These are phyloP conservation scores for Xiphophorus maculatus DNA, from an alignment of 2,113 vertebrate species.

Conservation along the genomic window DNA sequence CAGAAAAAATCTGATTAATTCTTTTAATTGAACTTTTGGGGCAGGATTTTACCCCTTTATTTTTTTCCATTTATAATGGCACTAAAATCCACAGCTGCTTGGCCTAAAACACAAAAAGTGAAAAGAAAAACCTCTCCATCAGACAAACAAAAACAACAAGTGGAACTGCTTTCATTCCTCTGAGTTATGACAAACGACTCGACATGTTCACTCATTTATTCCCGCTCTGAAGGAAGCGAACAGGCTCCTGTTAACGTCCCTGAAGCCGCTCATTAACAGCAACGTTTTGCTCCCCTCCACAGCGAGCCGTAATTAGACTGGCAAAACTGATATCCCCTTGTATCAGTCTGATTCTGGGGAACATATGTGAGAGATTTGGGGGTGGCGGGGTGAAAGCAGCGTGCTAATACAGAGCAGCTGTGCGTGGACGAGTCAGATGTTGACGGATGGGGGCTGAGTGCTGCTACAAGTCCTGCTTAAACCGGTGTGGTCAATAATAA, in stretches of 20 bases:
- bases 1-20: no score
- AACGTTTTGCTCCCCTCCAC: slow-evolving; percentile 67
- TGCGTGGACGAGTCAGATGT: slow-evolving; percentile 66
- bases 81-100: slow-evolving; percentile 41
- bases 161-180: slow-evolving; percentile 11
- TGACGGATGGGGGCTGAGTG: slow-evolving; percentile 64
- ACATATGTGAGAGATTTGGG: slow-evolving; percentile 82
- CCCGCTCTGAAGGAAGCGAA: slow-evolving; percentile 39
- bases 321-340: slow-evolving; percentile 79
- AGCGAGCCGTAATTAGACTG: slow-evolving; percentile 78
- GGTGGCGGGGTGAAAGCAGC: slow-evolving; percentile 54
- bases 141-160: slow-evolving; percentile 14
- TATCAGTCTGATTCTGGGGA: slow-evolving; percentile 79
- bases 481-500: slow-evolving; percentile 70
- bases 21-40: no score
- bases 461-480: slow-evolving; percentile 63
- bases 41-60: no score
- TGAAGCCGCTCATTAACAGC: slow-evolving; percentile 72
- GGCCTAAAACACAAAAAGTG: slow-evolving; percentile 15
- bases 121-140: not conserved
- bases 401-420: slow-evolving; percentile 79
- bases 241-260: slow-evolving; percentile 50
- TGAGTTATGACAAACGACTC: slow-evolving; percentile 46
- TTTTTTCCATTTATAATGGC: no score
- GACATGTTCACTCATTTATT: slow-evolving; percentile 38